These are phyloP conservation scores for Dinothrombium tinctorium DNA, from an alignment of 1,140 invertebrate species.

Conservation along the genomic window DNA sequence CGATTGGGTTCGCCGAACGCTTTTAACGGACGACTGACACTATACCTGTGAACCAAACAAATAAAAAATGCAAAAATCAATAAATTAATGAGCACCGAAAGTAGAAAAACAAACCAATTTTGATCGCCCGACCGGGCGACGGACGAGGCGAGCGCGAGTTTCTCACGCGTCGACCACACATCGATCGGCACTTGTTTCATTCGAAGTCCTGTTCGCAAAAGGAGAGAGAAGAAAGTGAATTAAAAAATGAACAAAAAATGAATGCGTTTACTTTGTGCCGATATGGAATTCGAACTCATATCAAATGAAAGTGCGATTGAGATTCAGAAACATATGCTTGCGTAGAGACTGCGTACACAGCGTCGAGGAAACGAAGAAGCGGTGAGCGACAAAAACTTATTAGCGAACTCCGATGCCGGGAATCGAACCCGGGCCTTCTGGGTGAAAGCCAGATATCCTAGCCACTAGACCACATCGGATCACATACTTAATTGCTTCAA, in stretches of 20 bases:
- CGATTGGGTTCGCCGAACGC: conserved; percentile 39
- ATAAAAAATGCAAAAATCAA: conserved; percentile 3
- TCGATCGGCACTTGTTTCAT: conserved; percentile 24
- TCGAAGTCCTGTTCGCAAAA: neutral
- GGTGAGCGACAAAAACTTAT: too few species aligned
- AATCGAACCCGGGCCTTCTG: conserved; percentile 58
- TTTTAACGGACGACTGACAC: conserved; percentile 52
- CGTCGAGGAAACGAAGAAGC: too few species aligned
- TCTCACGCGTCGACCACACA: conserved; percentile 57
- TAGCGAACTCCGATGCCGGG: conserved; percentile 57
- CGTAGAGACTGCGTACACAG: too few species aligned
- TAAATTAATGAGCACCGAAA: neutral
- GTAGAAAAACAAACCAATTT: conserved; percentile 39
- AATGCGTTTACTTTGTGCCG: too few species aligned
- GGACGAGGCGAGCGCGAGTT: conserved; percentile 57
- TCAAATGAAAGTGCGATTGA: too few species aligned
- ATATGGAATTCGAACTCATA: too few species aligned
- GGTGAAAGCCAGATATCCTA: conserved; percentile 63
- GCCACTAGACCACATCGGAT: conserved; percentile 37
- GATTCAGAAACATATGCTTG: too few species aligned
- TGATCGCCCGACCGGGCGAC: conserved; percentile 69
- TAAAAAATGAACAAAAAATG: too few species aligned
- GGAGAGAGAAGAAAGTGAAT: too few species aligned
- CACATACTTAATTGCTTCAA: too few species aligned
- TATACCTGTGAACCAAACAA: conserved; percentile 31